Conservation (phyloP, 1,140 invertebrate genomes). For the Limonius californicus region DNA sequence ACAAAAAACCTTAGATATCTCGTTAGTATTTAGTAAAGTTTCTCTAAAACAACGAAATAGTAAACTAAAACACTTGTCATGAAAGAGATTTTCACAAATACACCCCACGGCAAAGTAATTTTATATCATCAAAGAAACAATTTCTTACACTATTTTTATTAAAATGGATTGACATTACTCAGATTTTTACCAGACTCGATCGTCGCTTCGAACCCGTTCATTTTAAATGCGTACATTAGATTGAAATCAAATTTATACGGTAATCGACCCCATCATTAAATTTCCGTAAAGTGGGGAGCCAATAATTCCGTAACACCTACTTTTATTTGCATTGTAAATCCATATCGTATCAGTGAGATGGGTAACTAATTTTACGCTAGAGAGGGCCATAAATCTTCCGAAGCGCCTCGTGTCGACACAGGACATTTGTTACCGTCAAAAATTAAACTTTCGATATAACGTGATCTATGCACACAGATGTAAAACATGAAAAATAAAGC, state of each 20-base stretch:
- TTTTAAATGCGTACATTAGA: background rate
- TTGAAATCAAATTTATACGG: background rate
- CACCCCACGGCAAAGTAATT: no score
- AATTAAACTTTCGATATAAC: conserved; percentile 5
- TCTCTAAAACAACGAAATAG: no score
- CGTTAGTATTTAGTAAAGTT: no score
- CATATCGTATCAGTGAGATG: conserved; percentile 2
- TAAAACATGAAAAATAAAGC: background rate
- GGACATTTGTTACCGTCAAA: conserved; percentile 13
- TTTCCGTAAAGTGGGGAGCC: background rate
- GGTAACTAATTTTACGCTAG: conserved; percentile 6
- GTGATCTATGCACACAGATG: conserved; percentile 1
- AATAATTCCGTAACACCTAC: conserved; percentile 17
- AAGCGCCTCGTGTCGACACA: conserved; percentile 9
- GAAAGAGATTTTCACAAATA: no score
- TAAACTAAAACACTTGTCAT: no score
- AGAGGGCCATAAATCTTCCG: conserved; percentile 3
- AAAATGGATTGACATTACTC: no score
- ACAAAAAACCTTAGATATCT: no score
- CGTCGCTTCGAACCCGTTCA: background rate
- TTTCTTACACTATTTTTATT: no score
- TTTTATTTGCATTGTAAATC: conserved; percentile 19
- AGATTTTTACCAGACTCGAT: background rate
- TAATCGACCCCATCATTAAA: background rate
- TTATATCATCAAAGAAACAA: no score